phyloP scores from a whole-genome alignment of 1,140 invertebrate genomes.

The Dreissena polymorpha region DNA sequence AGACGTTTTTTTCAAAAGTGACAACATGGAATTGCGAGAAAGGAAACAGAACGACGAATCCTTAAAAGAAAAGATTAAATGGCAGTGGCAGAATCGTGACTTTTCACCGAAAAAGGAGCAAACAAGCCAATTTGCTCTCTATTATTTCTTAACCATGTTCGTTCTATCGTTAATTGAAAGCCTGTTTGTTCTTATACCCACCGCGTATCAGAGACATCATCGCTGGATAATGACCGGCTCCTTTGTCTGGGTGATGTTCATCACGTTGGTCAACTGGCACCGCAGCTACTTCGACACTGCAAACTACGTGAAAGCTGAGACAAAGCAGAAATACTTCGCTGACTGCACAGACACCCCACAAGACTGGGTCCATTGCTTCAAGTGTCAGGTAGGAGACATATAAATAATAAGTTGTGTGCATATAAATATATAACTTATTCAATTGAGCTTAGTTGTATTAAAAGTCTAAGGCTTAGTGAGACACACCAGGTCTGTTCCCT shows the following conservation, averaged over 20 bases:
- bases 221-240: conserved; percentile 19
- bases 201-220: not conserved
- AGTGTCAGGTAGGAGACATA: conserved; percentile 35
- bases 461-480: too few relatives aligned
- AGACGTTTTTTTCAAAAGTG: not conserved
- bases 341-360: conserved; percentile 31
- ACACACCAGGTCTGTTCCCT: not conserved
- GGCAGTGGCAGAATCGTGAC: conserved; percentile 43
- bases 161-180: conserved; percentile 15
- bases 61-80: conserved; percentile 43
- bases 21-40: conserved; percentile 44
- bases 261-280: conserved; percentile 42
- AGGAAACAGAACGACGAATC: conserved; percentile 21
- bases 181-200: conserved; percentile 29
- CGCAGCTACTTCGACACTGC: conserved; percentile 42
- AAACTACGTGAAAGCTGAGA: conserved; percentile 43
- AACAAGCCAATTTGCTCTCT: conserved; percentile 17
- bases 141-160: conserved; percentile 34
- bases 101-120: conserved; percentile 47
- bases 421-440: not conserved
- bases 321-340: conserved; percentile 37
- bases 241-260: conserved; percentile 10
- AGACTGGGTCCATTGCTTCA: conserved; percentile 45
- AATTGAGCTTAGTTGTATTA: not conserved
- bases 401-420: not conserved